Evolutionary conservation across 2,888 invertebrate species (phyloP), one percentile per base, ranked within the genome.

Genomic region (Stegophylla sp.): DNA sequence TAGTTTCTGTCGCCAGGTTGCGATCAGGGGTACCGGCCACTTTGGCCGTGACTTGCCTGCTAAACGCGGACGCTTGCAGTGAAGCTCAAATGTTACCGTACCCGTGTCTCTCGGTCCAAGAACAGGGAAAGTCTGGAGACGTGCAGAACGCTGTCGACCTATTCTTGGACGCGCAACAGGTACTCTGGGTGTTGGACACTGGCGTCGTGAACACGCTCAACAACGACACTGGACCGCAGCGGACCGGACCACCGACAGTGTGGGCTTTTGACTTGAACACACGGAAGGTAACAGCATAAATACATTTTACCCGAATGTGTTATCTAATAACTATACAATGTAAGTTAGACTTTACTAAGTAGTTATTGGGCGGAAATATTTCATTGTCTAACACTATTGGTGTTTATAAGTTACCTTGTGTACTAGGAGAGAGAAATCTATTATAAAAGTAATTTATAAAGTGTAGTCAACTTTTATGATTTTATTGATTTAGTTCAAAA

Each of bases 71-170:
- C 20, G 3, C 88, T 45, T 89, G 89, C 82, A 34, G 4, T 7
- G 86, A 87, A 9, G 87, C 89, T 0, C 86, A 86, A 0, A 86
- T 90, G 15, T 85, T 86, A 83, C 91, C 93, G 0, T 93, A 88
- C 88, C 93, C 90, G 45, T 90, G 89, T 84, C 88, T 91, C 88
- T 87, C 89, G 3, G 86, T 89, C 75, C 92, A 93, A 85, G 90
- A 91, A 84, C 89, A 90, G 83, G 90, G 89, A 81, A 91, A 90
- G 86, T 91, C 89, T 85, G 87, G 88, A 45, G 89, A 89, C 0
- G 86, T 93, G 28, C 92, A 93, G 84, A 92, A 91, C 76, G 92
- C 90, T 1, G 90, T 93, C 0, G 93, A 93, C 85, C 86, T 92
- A 74, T 87, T 89, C 85, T 85, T 90, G 28, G 91, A 91, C 83